A percentile compares a stretch with the other conserved stretches of the same genome.
Evolutionary conservation across 2,113 vertebrate species (phyloP).

Genomic region (Coracopsis vasa): DNA sequence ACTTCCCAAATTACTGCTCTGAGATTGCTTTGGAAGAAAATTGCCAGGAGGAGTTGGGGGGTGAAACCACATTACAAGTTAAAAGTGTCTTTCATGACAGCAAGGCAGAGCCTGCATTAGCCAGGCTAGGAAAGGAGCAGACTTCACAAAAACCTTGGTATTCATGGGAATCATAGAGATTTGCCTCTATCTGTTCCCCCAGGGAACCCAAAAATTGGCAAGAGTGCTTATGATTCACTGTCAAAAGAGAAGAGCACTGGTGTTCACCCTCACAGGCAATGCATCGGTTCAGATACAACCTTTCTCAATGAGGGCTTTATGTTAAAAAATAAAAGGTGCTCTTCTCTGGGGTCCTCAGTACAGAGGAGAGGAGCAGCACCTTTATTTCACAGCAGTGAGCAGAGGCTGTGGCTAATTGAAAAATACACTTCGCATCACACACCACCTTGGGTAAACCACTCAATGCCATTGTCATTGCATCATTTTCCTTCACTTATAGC

Average conservation of each 20-base stretch:
- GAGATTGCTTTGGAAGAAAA: constrained; percentile 36
- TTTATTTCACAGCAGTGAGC: not conserved
- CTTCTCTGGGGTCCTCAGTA: not conserved
- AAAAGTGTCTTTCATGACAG: not conserved
- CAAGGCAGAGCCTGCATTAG: not conserved
- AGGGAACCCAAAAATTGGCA: not conserved
- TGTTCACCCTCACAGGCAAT: not conserved
- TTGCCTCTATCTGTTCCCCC: not conserved
- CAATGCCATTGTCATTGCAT: fast-evolving
- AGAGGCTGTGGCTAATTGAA: not conserved
- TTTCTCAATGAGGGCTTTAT: not conserved
- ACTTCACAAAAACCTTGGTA: not conserved
- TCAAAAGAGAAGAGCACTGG: not conserved
- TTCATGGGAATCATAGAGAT: not conserved
- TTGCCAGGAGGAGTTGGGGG: not conserved
- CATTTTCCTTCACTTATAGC: not conserved
- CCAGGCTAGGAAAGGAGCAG: not conserved
- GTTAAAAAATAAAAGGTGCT: not conserved
- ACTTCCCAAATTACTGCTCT: constrained; percentile 6
- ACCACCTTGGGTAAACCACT: not conserved
- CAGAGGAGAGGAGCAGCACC: not conserved
- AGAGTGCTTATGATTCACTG: not conserved
- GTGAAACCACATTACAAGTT: not conserved
- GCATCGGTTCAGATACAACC: not conserved
- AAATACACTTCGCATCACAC: not conserved